A percentile compares a stretch with the other conserved stretches of the same genome.
Evolutionary conservation across 2,797 vertebrate genomes (phyloP).

Genomic region (Phalanger gymnotis): DNA sequence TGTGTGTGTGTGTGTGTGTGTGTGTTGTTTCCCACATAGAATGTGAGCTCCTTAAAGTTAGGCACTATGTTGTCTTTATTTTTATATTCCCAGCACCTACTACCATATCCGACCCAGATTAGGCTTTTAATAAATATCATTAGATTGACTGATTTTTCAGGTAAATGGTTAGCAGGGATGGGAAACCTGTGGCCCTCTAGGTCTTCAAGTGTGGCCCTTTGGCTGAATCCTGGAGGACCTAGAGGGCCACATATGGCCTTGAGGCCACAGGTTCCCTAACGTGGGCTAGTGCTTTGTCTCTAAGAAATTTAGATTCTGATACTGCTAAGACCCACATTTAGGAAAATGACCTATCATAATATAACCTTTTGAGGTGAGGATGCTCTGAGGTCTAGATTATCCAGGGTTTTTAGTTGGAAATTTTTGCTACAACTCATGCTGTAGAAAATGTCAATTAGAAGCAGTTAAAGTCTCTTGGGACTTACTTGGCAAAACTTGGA

Average conservation of each 20-base stretch:
- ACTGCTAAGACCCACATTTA: constrained; percentile 4
- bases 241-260: no score
- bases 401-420: constrained; percentile 16
- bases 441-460: constrained; percentile 47
- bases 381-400: background rate
- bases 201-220: no score
- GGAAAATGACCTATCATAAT: background rate
- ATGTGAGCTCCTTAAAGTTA: background rate
- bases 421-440: constrained; percentile 18
- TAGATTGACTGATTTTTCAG: background rate
- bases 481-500: constrained; percentile 58
- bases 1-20: no score
- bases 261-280: no score
- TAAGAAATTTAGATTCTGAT: constrained; percentile 10
- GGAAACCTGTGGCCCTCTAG: no score
- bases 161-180: background rate
- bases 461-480: constrained; percentile 42
- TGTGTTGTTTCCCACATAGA: background rate
- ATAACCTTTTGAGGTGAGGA: constrained; percentile 1
- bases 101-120: background rate
- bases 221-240: no score
- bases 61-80: background rate
- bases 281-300: background rate
- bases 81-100: background rate
- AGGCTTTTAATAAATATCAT: background rate